phyloP scores from a whole-genome alignment of 2,797 vertebrate genomes.

The Zalophus californianus region DNA sequence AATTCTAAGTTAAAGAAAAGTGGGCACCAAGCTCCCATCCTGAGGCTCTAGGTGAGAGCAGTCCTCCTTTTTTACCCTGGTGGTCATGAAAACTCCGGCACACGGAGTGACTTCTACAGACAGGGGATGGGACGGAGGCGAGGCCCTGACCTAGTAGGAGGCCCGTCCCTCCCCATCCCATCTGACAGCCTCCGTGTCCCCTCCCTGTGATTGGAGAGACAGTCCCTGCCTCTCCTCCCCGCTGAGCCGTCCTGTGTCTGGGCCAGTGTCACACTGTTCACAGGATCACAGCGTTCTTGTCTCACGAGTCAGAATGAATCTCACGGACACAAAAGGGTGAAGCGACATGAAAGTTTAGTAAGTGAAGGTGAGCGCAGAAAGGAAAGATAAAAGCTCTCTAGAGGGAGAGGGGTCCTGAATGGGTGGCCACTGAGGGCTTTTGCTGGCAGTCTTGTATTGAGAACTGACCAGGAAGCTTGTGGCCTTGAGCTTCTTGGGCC shows the following conservation, averaged over 20 bases:
- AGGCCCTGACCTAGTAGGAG: neutral
- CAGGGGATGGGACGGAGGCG: neutral
- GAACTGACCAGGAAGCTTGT: neutral
- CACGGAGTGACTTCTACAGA: neutral
- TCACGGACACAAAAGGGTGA: neutral
- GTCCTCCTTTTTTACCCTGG: neutral
- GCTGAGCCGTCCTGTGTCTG: neutral
- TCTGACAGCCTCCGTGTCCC: neutral
- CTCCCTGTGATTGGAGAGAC: neutral
- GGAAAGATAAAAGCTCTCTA: neutral
- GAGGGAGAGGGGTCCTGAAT: neutral
- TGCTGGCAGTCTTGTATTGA: neutral
- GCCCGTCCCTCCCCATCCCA: neutral
- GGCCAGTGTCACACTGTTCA: neutral
- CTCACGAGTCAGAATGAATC: neutral
- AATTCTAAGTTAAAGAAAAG: neutral
- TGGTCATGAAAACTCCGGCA: neutral
- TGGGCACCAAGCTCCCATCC: neutral
- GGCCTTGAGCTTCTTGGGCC: neutral
- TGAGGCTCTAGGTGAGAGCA: neutral
- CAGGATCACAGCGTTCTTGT: neutral
- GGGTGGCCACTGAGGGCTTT: neutral
- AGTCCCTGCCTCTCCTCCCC: neutral
- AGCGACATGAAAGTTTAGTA: neutral
- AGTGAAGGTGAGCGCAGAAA: neutral